Conservation (phyloP, 2,113 vertebrate species). For the Microcebus lehilahytsara region DNA sequence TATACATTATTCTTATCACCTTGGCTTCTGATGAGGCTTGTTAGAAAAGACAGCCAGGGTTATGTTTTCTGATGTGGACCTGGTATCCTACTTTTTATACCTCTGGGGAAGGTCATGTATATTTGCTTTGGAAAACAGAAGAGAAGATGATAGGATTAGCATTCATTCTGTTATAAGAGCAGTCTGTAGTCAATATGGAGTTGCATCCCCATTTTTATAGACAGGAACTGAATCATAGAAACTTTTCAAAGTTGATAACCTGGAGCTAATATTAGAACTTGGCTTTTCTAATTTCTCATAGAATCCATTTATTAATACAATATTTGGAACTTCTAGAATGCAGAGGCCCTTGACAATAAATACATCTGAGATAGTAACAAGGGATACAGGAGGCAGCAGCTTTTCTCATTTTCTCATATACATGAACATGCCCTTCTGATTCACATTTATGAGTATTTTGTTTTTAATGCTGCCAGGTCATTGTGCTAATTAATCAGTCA, state of each 20-base stretch:
- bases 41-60: not conserved
- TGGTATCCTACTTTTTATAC: not conserved
- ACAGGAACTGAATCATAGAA: not conserved
- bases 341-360: not conserved
- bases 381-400: not conserved
- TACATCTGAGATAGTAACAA: not conserved
- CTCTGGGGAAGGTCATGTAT: not conserved
- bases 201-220: not conserved
- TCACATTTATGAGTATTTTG: not conserved
- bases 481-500: constrained; percentile 1
- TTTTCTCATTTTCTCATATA: not conserved
- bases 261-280: not conserved
- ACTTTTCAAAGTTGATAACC: not conserved
- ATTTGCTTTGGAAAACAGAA: not conserved
- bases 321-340: not conserved
- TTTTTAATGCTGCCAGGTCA: not conserved
- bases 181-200: not conserved
- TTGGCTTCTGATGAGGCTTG: not conserved
- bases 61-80: not conserved
- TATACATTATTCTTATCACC: not conserved
- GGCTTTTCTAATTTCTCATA: not conserved
- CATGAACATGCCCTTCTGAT: not conserved
- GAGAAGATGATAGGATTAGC: not conserved
- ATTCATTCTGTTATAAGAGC: not conserved
- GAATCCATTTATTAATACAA: not conserved